Percentiles rank a stretch among this genome's conserved stretches.
Evolutionary conservation across 1,140 invertebrate species (phyloP).

Genomic region (Mycetomoellerius zeteki): DNA sequence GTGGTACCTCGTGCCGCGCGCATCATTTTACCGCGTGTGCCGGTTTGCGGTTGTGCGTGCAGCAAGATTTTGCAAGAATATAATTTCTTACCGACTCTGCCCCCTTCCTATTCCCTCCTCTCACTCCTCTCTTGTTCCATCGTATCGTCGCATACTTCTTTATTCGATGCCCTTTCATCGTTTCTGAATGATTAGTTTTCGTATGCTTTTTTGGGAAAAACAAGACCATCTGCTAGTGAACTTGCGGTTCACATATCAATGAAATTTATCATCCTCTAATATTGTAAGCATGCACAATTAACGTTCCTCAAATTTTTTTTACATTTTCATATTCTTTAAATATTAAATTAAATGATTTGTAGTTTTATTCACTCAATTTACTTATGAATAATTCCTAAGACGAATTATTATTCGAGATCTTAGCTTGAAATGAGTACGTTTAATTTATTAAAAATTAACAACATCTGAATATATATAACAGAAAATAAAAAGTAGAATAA

Average conservation of each 20-base stretch:
- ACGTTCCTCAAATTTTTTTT: background rate
- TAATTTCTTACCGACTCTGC: conserved; percentile 12
- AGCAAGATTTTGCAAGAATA: conserved; percentile 51
- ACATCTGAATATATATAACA: background rate
- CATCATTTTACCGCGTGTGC: conserved; percentile 54
- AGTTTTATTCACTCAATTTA: background rate
- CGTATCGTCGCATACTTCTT: conserved; percentile 42
- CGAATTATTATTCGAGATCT: background rate
- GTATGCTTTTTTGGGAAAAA: background rate
- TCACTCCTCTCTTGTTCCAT: background rate
- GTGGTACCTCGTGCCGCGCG: conserved; percentile 43
- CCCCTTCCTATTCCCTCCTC: background rate
- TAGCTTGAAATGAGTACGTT: background rate
- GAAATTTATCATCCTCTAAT: background rate
- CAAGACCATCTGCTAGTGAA: conserved; percentile 26
- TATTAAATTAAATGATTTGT: background rate
- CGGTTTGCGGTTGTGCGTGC: conserved; percentile 59
- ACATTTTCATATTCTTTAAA: background rate
- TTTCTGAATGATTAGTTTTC: conserved; percentile 39
- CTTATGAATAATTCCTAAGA: background rate
- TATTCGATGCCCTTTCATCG: conserved; percentile 39
- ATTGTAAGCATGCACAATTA: background rate
- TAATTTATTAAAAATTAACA: background rate
- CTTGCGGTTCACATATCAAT: background rate
- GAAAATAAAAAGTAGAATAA: background rate